Percentiles rank a stretch among this genome's conserved stretches.
Evolutionary conservation across 2,113 vertebrate genomes (phyloP).

Genomic region (Cheirogaleus medius): DNA sequence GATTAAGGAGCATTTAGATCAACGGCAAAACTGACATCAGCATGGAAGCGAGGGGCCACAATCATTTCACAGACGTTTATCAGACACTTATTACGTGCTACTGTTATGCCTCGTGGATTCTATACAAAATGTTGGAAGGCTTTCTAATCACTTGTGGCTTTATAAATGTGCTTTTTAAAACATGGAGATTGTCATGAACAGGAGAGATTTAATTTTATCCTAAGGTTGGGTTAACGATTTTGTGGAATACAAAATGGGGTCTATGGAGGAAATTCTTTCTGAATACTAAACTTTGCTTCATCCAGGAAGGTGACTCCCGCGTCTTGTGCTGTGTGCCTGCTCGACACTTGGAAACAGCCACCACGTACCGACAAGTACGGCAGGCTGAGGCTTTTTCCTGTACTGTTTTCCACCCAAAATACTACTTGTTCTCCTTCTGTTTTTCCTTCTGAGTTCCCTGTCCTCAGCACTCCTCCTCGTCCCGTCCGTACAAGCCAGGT

Average conservation of each 20-base stretch:
- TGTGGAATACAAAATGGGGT: not conserved
- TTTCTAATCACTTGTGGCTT: not conserved
- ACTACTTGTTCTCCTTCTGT: conserved; percentile 65
- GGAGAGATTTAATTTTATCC: not conserved
- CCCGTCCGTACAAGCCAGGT: not conserved
- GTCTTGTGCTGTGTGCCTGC: not conserved
- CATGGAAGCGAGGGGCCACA: not conserved
- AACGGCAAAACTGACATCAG: not conserved
- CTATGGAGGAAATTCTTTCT: not conserved
- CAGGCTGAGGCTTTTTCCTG: not conserved
- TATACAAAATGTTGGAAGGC: not conserved
- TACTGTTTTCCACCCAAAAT: conserved; percentile 58
- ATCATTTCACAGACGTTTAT: not conserved
- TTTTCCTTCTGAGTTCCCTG: conserved; percentile 61
- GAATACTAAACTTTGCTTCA: not conserved
- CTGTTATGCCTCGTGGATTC: not conserved
- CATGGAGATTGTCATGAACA: not conserved
- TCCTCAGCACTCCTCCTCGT: conserved; percentile 60
- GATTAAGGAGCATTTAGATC: not conserved
- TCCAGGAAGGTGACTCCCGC: not conserved
- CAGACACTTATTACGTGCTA: not conserved
- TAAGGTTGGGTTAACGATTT: not conserved
- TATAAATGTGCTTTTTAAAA: not conserved
- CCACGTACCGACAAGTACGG: not conserved
- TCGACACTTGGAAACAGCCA: not conserved